These are phyloP conservation scores for Anguilla marmorata DNA, from an alignment of 2,797 vertebrate species.

Conservation along the genomic window DNA sequence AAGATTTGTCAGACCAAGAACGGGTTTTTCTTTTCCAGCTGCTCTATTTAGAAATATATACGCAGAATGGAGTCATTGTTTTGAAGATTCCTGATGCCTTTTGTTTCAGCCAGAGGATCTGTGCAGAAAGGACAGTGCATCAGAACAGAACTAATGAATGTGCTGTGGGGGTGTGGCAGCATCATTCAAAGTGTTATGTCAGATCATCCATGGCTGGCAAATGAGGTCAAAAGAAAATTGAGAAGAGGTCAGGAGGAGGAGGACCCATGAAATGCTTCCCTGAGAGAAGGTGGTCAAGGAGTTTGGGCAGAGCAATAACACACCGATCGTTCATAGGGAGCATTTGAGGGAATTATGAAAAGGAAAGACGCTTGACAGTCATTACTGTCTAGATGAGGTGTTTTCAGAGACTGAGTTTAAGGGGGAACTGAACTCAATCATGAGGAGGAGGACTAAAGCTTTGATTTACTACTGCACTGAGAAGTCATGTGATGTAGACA, in stretches of 20 bases:
- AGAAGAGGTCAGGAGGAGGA: neutral
- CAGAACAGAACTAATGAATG: neutral
- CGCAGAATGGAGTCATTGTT: too few relatives aligned
- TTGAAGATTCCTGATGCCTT: neutral
- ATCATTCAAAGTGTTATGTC: neutral
- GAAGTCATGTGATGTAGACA: neutral
- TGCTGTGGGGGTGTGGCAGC: neutral
- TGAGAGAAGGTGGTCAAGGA: neutral
- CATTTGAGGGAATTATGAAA: neutral
- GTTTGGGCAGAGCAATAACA: neutral
- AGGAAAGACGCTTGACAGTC: neutral
- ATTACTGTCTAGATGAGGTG: neutral
- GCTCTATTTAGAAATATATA: too few relatives aligned
- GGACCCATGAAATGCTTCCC: neutral
- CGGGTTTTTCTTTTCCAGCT: too few relatives aligned
- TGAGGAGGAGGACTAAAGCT: neutral
- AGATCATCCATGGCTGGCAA: neutral
- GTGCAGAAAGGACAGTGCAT: neutral
- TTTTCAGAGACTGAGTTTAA: neutral
- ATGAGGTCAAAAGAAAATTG: conserved; percentile 4
- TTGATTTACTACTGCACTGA: neutral
- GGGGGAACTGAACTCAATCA: neutral
- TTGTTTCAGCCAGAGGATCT: neutral
- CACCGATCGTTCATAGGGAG: neutral
- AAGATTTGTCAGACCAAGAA: too few relatives aligned